Base-by-base conservation (phyloP, 2,888 invertebrate species). In the Rhamphomyia laevipes region DNA sequence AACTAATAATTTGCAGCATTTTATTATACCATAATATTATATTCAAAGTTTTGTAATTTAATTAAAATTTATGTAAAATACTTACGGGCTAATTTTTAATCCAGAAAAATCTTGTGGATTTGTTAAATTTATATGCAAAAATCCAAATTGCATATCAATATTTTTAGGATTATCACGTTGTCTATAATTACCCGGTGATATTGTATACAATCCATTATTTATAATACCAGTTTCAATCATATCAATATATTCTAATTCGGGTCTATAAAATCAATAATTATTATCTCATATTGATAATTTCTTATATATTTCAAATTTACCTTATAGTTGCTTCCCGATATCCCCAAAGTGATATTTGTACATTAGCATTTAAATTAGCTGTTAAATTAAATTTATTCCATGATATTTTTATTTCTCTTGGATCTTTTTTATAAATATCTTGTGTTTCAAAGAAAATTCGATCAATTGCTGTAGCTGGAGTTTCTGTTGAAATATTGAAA, bases 341-440 rank as follows among this genome's bases (percentile, higher is more conserved):
- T 1, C 93, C 93, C 86, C 87, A 94, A 12, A 94, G 67, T 0
- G 87, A 86, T 57, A 94, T 85, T 56, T 81, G 80, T 1, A 93
- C 78, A 43, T 79, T 78, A 0, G 87, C 84, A 60, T 83, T 84
- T 33, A 77, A 72, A 63, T 87, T 88, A 35, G 80, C 78, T 0
- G 92, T 91, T 64, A 94, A 82, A 72, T 93, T 92, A 62, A 80
- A 81, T 30, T 81, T 80, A 60, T 86, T 82, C 93, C 93, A 94
- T 16, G 81, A 80, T 45, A 93, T 83, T 61, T 77, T 78, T 45
- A 94, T 77, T 63, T 84, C 81, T 4, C 77, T 73, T 0, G 91
- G 90, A 52, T 78, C 75, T 51, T 80, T 79, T 60, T 85, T 77
- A 60, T 88, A 84, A 4, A 87, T 78, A 30, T 80, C 75, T 55